Percentiles rank a stretch among this genome's conserved stretches.
phyloP scores from a whole-genome alignment of 1,140 invertebrate species.

The Cyphomyrmex costatus region DNA sequence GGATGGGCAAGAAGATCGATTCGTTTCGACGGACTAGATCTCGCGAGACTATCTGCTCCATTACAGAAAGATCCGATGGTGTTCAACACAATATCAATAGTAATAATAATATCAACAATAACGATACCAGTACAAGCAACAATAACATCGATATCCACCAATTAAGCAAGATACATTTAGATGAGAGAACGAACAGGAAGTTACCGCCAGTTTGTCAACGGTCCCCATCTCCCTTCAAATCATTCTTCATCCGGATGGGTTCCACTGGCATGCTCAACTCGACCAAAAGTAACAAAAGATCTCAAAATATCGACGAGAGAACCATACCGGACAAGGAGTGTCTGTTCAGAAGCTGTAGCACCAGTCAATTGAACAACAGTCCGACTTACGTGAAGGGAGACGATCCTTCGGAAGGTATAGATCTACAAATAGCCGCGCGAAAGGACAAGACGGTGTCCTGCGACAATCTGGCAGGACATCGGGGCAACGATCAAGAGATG shows the following conservation, averaged over 20 bases:
- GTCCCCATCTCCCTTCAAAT: slow-evolving; percentile 90
- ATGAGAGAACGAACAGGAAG: slow-evolving; percentile 84
- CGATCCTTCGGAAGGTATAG: slow-evolving; percentile 92
- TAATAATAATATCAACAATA: slow-evolving; percentile 81
- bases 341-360: slow-evolving; percentile 92
- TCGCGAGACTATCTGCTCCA: slow-evolving; percentile 86
- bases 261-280: slow-evolving; percentile 92
- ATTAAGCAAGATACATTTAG: slow-evolving; percentile 79
- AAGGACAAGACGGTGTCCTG: slow-evolving; percentile 85
- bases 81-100: slow-evolving; percentile 75
- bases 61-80: slow-evolving; percentile 76
- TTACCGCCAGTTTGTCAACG: slow-evolving; percentile 86
- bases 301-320: slow-evolving; percentile 79
- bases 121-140: slow-evolving; percentile 81
- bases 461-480: slow-evolving; percentile 79
- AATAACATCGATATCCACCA: slow-evolving; percentile 72
- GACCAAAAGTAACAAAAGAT: slow-evolving; percentile 86
- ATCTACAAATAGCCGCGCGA: slow-evolving; percentile 87
- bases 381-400: slow-evolving; percentile 93
- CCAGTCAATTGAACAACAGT: slow-evolving; percentile 90
- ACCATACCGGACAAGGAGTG: slow-evolving; percentile 84
- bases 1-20: slow-evolving; percentile 93
- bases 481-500: slow-evolving; percentile 67
- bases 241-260: slow-evolving; percentile 91
- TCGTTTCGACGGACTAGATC: slow-evolving; percentile 90